Evolutionary conservation across 2,888 invertebrate species (phyloP).

Genomic region (Zygaena filipendulae): DNA sequence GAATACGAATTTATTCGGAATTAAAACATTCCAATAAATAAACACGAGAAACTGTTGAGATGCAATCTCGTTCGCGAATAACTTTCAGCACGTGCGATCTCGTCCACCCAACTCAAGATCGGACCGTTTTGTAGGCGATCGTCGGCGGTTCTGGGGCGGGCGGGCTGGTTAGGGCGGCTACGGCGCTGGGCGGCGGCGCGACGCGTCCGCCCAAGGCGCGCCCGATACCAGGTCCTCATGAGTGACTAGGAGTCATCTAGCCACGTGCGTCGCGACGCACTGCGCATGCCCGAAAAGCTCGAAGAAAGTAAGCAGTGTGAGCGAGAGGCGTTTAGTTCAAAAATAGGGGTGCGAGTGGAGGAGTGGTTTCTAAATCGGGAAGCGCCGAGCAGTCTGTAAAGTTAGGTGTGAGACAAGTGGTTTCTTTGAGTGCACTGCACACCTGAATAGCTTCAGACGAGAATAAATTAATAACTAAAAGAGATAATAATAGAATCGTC

Average conservation of each 20-base stretch:
- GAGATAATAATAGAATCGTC: too few species aligned
- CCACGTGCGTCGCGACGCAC: slow-evolving; percentile 52
- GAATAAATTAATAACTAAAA: too few species aligned
- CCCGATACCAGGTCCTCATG: slow-evolving; percentile 59
- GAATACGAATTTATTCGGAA: background rate
- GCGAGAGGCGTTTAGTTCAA: slow-evolving; percentile 33
- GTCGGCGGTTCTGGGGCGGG: slow-evolving; percentile 57
- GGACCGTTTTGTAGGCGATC: slow-evolving; percentile 53
- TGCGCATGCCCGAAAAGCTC: slow-evolving; percentile 59
- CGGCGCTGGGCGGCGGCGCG: slow-evolving; percentile 56
- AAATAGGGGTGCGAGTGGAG: slow-evolving; percentile 44
- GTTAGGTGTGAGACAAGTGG: too few species aligned
- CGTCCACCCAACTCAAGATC: slow-evolving; percentile 33
- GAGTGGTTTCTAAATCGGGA: slow-evolving; percentile 42
- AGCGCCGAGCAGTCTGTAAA: slow-evolving; percentile 65
- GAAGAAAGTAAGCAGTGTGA: slow-evolving; percentile 40
- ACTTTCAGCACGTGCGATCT: slow-evolving; percentile 37
- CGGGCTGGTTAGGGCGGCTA: slow-evolving; percentile 39
- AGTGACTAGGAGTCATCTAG: slow-evolving; percentile 27
- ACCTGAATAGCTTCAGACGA: too few species aligned
- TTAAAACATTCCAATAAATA: slow-evolving; percentile 6
- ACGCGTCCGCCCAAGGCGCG: slow-evolving; percentile 64
- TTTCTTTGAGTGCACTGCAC: too few species aligned
- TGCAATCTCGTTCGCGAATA: slow-evolving; percentile 45
- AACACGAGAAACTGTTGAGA: slow-evolving; percentile 19